Base-by-base conservation (phyloP, 2,113 vertebrate species). In the Syngnathus floridae region DNA sequence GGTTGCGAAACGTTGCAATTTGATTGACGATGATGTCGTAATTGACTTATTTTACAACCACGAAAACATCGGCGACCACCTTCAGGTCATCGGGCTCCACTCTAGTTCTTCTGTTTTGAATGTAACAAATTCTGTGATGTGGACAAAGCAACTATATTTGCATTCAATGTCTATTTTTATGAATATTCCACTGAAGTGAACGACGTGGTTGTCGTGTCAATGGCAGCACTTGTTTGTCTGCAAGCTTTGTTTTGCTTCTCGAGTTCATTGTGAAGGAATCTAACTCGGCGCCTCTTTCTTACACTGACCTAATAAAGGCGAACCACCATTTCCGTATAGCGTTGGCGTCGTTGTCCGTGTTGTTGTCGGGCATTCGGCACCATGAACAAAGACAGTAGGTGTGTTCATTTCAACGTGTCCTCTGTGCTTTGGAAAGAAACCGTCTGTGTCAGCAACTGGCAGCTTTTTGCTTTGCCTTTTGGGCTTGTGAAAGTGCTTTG, bases 31-130 rank as follows among this genome's bases (percentile, higher is more conserved):
- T 8, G 38, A 40, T 8, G n/a, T 21, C 9, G 21, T 3, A 52
- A 22, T 22, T 41, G 10, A 41, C 8, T 41, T 41, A 7, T 22
- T 54, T 12, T 9, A 1, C 1, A 54, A 22, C 3, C 26, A 54
- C 13, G 26, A 16, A 13, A 1, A 35, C 26, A 6, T 10, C 37
- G 26, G 26, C 26, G 2, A 22, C 52, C 54, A 69, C 57, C 66
- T 31, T 31, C 26, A 31, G 26, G 26, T 31, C 26, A 3, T 31
- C 2, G 26, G 26, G 26, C 26, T 31, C 26, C 26, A 31, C 26
- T 31, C 26, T 3, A 31, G 76, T 75, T 70, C 76, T 86, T 70
- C 76, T 90, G 82, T 31, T 90, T 78, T 84, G 86, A 85, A 87
- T 88, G 80, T 84, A 77, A 77, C 66, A 67, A 78, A 78, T 46